Evolutionary conservation across 2,113 vertebrate genomes (phyloP).

Genomic region (Athene noctua): DNA sequence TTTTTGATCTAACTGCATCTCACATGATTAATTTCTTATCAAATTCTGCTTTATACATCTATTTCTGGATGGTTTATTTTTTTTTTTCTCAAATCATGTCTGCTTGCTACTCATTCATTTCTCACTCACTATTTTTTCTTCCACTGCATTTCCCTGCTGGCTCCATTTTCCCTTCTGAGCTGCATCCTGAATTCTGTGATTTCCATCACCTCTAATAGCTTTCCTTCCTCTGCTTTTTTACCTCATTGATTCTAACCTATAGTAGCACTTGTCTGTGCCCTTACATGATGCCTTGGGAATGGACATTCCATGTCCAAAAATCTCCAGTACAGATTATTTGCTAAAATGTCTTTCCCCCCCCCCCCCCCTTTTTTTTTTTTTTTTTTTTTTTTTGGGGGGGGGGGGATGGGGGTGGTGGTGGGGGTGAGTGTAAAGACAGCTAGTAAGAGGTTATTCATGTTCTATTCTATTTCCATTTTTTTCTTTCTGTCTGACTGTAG

Average conservation of each 20-base stretch:
- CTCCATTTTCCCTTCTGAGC: neutral
- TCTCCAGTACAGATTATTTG: neutral
- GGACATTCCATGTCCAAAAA: neutral
- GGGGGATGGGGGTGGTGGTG: too few relatives aligned
- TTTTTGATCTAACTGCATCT: neutral
- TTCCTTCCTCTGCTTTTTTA: neutral
- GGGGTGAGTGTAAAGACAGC: neutral
- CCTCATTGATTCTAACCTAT: neutral
- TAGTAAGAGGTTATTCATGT: neutral
- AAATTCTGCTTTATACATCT: neutral
- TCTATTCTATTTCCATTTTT: neutral
- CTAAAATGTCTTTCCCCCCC: neutral
- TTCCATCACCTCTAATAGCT: neutral
- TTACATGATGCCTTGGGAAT: neutral
- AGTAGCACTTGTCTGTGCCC: neutral
- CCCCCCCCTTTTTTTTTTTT: too few relatives aligned
- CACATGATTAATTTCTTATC: neutral
- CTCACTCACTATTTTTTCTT: neutral
- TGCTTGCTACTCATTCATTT: neutral
- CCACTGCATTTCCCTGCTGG: neutral
- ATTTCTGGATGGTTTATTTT: neutral
- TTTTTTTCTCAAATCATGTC: neutral
- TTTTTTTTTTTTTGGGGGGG: neutral
- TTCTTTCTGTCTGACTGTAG: neutral
- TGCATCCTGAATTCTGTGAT: neutral